Evolutionary conservation across 2,797 vertebrate genomes (phyloP).

Genomic region (Sternotherus odoratus): DNA sequence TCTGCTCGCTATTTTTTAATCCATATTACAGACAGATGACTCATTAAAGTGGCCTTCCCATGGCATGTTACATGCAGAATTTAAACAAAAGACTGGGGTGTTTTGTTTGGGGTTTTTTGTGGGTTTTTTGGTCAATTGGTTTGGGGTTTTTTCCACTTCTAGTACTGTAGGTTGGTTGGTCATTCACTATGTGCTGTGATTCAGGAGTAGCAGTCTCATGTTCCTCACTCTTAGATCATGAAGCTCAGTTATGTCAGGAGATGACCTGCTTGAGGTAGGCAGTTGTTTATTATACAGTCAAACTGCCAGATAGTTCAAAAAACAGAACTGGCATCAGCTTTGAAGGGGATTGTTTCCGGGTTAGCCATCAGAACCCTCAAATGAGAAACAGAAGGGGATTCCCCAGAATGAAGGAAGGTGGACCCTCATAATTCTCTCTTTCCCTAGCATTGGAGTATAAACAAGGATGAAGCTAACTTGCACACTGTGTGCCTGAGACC

Average conservation of each 20-base stretch:
- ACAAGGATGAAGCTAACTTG: neutral
- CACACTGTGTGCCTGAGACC: neutral
- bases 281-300: neutral
- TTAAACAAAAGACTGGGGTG: neutral
- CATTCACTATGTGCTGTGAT: neutral
- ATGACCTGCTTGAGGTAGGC: neutral
- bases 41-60: neutral
- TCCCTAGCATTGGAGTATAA: neutral
- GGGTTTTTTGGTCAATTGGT: neutral
- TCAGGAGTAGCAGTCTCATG: neutral
- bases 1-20: conserved; percentile 5
- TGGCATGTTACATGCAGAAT: neutral
- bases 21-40: neutral
- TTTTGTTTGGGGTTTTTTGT: neutral
- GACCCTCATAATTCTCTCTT: neutral
- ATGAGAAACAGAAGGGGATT: neutral
- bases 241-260: neutral
- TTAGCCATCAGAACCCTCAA: neutral
- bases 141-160: neutral
- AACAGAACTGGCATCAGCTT: neutral
- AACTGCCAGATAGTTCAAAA: neutral
- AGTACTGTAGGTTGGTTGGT: neutral
- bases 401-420: neutral
- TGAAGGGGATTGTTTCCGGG: neutral
- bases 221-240: neutral